Percentiles rank a stretch among this genome's conserved stretches.
Evolutionary conservation across 2,113 vertebrate genomes (phyloP).

Genomic region (Solenodon paradoxus): DNA sequence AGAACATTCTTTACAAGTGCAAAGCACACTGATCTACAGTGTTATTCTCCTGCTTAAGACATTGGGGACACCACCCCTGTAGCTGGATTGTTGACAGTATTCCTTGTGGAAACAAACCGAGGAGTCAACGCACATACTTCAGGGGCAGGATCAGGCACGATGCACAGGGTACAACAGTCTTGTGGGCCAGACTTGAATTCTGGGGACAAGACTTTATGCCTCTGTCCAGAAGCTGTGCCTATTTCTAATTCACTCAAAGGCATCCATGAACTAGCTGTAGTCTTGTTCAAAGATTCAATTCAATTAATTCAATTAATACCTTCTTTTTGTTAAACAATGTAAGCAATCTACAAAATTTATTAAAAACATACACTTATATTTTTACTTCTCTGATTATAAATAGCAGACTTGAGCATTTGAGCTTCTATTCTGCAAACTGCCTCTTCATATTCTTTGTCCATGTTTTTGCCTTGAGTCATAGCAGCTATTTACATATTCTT

Average conservation of each 20-base stretch:
- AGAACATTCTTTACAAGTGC: neutral
- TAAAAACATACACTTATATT: neutral
- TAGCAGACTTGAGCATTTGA: neutral
- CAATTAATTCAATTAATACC: neutral
- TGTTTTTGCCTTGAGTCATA: neutral
- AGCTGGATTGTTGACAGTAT: neutral
- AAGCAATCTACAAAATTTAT: neutral
- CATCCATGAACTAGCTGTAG: neutral
- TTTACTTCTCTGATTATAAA: neutral
- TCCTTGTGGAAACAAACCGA: neutral
- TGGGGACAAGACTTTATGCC: neutral
- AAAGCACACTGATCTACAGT: neutral
- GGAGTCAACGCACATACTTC: neutral
- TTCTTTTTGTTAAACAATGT: neutral
- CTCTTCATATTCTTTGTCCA: neutral
- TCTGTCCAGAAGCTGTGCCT: no score
- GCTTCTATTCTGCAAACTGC: neutral
- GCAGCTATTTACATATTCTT: neutral
- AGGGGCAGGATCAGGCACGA: no score
- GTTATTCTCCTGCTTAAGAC: neutral
- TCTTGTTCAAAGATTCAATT: neutral
- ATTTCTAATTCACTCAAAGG: neutral
- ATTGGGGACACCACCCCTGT: neutral
- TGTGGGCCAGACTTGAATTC: neutral
- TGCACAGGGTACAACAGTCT: no score